Base-by-base conservation (phyloP, 2,888 invertebrate genomes). In the Luperina testacea region DNA sequence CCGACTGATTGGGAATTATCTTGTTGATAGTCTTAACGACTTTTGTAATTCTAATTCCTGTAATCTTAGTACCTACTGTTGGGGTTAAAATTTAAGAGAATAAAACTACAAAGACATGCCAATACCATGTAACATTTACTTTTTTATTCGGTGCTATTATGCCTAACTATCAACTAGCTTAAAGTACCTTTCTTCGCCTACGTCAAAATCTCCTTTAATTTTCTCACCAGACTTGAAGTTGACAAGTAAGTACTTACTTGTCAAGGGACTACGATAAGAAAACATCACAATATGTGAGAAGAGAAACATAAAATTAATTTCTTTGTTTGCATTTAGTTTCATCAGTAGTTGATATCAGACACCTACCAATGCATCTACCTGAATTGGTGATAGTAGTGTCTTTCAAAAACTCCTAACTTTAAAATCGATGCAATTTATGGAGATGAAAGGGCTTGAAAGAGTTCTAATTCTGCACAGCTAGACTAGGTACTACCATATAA, bases 201-300 rank as follows among this genome's bases (percentile, higher is more conserved):
- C 83, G 27, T 51, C 11, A 59, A 70, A 72, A 57, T 5, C 27
- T 77, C 32, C 84, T 13, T 63, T 59, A 15, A 72, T 79, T 78
- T 84, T 63, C 53, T 42, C 80, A 81, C 68, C 24, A 61, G 68
- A 57, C 68, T 72, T 72, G 59, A 77, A 72, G 64, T 82, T 79
- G 84, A 84, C 81, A 72, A 48, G n/a, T 63, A 79, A 70, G 75
- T 57, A 70, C 64, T 42, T 78, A 67, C 61, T 84, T 72, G 68
- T 72, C 63, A 64, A 72, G 57, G 20, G 72, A 1, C 24, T 71
- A 20, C 51, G 48, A 67, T 84, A 63, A 57, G 45, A 65, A 67
- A 84, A 81, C 80, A 84, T 79, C 72, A 68, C 57, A 70, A 32
- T 63, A 65, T 8, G 13, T 72, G 53, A 77, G 42, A 48, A 53